These are phyloP conservation scores for Andrena praecox DNA, from an alignment of 2,888 invertebrate species.

Conservation along the genomic window DNA sequence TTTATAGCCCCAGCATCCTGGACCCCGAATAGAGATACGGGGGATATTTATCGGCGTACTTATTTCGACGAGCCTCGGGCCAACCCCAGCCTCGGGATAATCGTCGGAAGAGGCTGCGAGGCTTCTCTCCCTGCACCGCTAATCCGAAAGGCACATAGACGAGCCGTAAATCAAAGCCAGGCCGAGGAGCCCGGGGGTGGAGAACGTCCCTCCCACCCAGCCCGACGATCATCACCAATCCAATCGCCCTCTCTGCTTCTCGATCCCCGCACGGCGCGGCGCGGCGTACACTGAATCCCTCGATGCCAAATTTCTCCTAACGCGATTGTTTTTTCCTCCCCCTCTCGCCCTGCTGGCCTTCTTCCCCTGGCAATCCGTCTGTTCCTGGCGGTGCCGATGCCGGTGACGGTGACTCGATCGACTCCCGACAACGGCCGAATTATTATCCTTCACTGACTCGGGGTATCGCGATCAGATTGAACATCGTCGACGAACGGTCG, in stretches of 20 bases:
- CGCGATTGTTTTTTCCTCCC: constrained; percentile 34
- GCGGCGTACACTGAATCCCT: neutral
- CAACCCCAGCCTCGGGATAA: constrained; percentile 70
- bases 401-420: neutral
- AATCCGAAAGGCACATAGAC: constrained; percentile 76
- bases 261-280: no score
- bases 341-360: neutral
- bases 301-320: constrained; percentile 43
- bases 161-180: constrained; percentile 62
- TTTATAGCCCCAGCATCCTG: constrained; percentile 56
- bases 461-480: neutral
- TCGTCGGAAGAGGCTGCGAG: constrained; percentile 69
- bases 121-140: constrained; percentile 55
- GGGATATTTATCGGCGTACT: constrained; percentile 68
- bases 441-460: constrained; percentile 15
- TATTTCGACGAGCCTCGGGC: constrained; percentile 64
- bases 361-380: neutral
- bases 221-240: constrained; percentile 11
- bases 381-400: neutral
- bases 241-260: neutral
- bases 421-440: constrained; percentile 3
- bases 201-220: neutral
- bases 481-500: neutral
- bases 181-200: neutral
- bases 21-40: constrained; percentile 55